Evolutionary conservation across 2,797 vertebrate genomes (phyloP).

Genomic region (Caiman crocodilus): DNA sequence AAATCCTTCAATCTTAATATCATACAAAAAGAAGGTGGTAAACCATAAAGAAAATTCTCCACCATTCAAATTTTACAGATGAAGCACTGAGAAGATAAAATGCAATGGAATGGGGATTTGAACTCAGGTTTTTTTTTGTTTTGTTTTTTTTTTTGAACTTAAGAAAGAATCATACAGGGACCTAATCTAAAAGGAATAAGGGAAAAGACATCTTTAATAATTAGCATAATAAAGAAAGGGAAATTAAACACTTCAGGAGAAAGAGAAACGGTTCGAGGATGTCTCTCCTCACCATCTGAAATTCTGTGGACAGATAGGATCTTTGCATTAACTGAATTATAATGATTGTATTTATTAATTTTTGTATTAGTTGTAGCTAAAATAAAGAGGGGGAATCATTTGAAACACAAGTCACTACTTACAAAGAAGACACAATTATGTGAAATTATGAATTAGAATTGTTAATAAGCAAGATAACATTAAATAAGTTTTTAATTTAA

Average conservation of each 20-base stretch:
- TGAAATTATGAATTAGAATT: neutral
- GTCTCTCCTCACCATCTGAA: neutral
- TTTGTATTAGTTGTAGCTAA: no score
- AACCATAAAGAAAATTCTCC: neutral
- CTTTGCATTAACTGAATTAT: neutral
- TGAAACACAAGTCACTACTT: neutral
- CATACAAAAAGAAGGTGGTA: neutral
- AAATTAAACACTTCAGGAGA: neutral
- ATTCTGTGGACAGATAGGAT: neutral
- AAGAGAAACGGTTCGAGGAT: neutral
- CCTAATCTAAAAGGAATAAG: neutral
- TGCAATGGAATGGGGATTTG: neutral
- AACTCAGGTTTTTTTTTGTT: neutral
- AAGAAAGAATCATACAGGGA: neutral
- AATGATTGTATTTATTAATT: no score
- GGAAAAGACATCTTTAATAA: neutral
- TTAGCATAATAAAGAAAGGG: neutral
- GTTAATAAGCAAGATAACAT: neutral
- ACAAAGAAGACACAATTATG: neutral
- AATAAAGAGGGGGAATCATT: neutral
- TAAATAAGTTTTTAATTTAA: slow-evolving; percentile 24
- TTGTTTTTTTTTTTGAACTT: no score
- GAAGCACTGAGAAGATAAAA: neutral
- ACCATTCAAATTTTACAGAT: neutral
- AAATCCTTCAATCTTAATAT: neutral